These are phyloP conservation scores for Telmatherina bonti DNA, from an alignment of 2,797 vertebrate species.

Conservation along the genomic window DNA sequence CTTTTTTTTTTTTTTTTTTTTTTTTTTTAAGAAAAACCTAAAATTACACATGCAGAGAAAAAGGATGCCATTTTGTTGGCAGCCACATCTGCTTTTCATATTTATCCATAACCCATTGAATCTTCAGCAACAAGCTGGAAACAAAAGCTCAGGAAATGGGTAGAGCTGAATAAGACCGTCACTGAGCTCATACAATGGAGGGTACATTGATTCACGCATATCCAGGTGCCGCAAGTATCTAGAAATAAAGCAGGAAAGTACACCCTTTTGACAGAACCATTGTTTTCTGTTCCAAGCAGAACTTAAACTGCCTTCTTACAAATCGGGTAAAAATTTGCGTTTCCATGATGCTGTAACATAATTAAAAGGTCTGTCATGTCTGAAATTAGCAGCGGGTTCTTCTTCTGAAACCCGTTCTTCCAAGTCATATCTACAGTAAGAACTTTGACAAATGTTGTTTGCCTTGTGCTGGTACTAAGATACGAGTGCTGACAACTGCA, in stretches of 20 bases:
- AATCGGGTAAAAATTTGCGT: slow-evolving; percentile 12
- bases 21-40: slow-evolving; percentile 16
- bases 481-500: slow-evolving; percentile 65
- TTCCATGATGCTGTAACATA: not conserved
- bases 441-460: slow-evolving; percentile 49
- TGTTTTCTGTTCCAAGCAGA: slow-evolving; percentile 56
- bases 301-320: slow-evolving; percentile 12
- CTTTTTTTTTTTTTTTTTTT: slow-evolving; percentile 9
- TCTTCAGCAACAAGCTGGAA: slow-evolving; percentile 48
- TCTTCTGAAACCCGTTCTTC: slow-evolving; percentile 16
- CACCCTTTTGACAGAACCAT: slow-evolving; percentile 54
- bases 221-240: slow-evolving; percentile 58
- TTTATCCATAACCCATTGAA: slow-evolving; percentile 66
- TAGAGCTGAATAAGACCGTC: slow-evolving; percentile 63
- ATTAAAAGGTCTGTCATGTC: slow-evolving; percentile 13
- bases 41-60: not conserved
- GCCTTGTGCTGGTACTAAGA: slow-evolving; percentile 77
- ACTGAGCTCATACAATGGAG: slow-evolving; percentile 59
- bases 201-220: slow-evolving; percentile 62
- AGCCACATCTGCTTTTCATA: slow-evolving; percentile 81
- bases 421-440: slow-evolving; percentile 63
- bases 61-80: slow-evolving; percentile 51
- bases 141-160: slow-evolving; percentile 77
- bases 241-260: slow-evolving; percentile 58
- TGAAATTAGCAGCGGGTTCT: not conserved